Evolutionary conservation across 2,888 invertebrate genomes (phyloP), one percentile per base, ranked within the genome.

Genomic region (Watsonalla binaria): DNA sequence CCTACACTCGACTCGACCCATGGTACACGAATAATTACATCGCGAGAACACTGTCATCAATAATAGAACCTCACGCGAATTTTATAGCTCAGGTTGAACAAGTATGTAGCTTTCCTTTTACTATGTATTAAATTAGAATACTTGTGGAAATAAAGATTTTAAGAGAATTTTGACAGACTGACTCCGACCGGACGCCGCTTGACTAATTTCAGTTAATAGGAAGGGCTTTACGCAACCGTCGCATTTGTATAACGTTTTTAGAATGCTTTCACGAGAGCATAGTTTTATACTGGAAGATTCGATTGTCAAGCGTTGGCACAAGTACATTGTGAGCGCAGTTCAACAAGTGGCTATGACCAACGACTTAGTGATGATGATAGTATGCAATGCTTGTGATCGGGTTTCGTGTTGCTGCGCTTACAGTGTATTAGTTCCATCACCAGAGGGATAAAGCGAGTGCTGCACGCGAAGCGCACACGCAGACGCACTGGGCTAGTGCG

Each of bases 101-200:
- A 24, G n/a, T 24, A 24, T 24, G 1, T 24, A 24, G 24, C 1
- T 24, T 24, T 24, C 4, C 24, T n/a, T 39, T 5, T 39, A 11
- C 6, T 39, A 8, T 39, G 39, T 8, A 8, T 39, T 39, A 39
- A 6, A 39, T 39, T 39, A 7, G 39, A 8, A 8, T 9, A 5
- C n/a, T 24, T 24, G 24, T 4, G 5, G 11, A 8, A 42, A 42
- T 8, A 11, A 5, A 11, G 4, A 5, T 42, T n/a, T n/a, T n/a
- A n/a, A 8, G 11, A 42, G 4, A 37, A 37, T 37, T 34, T 49
- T 14, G 37, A 49, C 35, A 49, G 37, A 53, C 54, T 54, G 51
- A 55, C 55, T 76, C 81, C 81, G 75, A 84, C 87, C 84, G 85
- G 88, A 89, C 89, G 89, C 89, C 89, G 90, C 89, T 87, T 83